Conservation (phyloP, 2,888 invertebrate genomes). For the Agrotis clavis region DNA sequence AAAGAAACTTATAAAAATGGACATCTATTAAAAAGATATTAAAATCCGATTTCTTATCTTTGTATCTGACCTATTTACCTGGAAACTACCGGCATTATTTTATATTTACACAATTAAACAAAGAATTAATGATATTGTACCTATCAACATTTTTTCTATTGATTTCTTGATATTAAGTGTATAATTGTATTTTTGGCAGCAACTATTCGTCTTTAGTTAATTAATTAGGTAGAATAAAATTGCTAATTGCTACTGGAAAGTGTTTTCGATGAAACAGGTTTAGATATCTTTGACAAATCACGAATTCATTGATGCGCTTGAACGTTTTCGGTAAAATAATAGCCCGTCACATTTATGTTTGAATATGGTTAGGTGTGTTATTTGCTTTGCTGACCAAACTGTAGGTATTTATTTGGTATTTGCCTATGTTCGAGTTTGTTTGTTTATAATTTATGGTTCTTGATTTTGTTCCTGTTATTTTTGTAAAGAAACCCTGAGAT, state of each 20-base stretch:
- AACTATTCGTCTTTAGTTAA: too few relatives aligned
- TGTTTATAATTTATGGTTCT: conserved; percentile 10
- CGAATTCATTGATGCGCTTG: not conserved
- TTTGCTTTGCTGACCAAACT: conserved; percentile 33
- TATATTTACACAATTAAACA: not conserved
- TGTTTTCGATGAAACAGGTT: not conserved
- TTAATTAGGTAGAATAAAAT: too few relatives aligned
- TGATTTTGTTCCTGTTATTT: conserved; percentile 13
- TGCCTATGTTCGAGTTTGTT: conserved; percentile 6
- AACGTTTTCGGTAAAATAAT: conserved; percentile 5
- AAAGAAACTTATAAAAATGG: not conserved
- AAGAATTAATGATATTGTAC: not conserved
- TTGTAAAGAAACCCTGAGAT: not conserved
- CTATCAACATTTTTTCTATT: not conserved
- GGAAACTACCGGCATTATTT: not conserved
- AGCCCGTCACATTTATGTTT: conserved; percentile 17
- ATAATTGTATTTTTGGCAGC: too few relatives aligned
- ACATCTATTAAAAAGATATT: conserved; percentile 13
- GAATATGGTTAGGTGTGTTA: conserved; percentile 37
- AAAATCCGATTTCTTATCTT: conserved; percentile 2
- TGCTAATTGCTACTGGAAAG: too few relatives aligned
- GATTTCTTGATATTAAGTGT: not conserved
- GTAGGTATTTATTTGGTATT: conserved; percentile 30
- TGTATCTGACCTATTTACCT: not conserved
- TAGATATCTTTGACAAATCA: not conserved